phyloP scores from a whole-genome alignment of 2,888 invertebrate genomes.

The Volucella bombylans region DNA sequence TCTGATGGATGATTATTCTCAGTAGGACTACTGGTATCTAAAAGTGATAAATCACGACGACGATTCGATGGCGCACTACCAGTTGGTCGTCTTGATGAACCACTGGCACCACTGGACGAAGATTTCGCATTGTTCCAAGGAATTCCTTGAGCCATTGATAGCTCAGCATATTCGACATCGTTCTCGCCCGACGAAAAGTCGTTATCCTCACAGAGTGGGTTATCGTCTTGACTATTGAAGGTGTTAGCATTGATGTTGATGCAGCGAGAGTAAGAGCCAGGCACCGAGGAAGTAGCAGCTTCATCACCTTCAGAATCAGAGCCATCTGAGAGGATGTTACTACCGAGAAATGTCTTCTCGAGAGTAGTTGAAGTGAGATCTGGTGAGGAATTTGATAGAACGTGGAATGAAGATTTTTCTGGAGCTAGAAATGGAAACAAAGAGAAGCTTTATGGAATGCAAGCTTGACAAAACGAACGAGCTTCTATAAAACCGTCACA shows the following conservation, averaged over 20 bases:
- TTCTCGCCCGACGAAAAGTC: constrained; percentile 92
- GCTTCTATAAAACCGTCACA: no score
- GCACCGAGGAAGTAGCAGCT: constrained; percentile 83
- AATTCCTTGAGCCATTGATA: constrained; percentile 83
- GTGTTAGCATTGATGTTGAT: constrained; percentile 51
- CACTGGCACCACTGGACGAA: constrained; percentile 29
- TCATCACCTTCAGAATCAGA: constrained; percentile 91
- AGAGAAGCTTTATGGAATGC: not conserved
- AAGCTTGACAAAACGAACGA: not conserved
- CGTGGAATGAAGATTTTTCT: constrained; percentile 77
- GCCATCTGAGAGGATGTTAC: constrained; percentile 84
- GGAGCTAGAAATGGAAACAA: constrained; percentile 60
- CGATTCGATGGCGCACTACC: constrained; percentile 28
- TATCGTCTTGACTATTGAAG: constrained; percentile 50
- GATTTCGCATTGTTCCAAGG: constrained; percentile 54
- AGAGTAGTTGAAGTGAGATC: constrained; percentile 79
- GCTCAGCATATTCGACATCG: constrained; percentile 86
- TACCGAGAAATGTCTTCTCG: constrained; percentile 62
- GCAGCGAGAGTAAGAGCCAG: constrained; percentile 26
- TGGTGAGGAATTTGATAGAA: constrained; percentile 83
- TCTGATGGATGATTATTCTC: constrained; percentile 47
- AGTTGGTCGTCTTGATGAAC: constrained; percentile 40
- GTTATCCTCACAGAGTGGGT: constrained; percentile 84
- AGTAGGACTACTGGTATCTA: constrained; percentile 61
- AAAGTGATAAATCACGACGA: constrained; percentile 45